phyloP scores from a whole-genome alignment of 2,113 vertebrate species.

The Etheostoma spectabile region DNA sequence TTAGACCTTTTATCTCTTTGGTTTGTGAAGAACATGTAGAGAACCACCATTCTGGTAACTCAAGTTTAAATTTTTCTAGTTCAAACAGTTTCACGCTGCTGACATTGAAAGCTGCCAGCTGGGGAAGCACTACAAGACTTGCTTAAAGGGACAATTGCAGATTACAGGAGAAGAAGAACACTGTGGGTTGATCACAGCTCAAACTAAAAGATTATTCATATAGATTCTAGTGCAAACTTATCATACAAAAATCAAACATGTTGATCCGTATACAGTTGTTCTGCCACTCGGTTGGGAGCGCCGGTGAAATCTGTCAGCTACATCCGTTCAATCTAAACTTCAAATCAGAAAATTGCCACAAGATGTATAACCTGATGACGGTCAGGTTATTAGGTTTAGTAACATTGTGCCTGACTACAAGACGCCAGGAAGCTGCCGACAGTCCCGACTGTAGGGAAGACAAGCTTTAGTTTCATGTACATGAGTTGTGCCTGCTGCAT shows the following conservation, averaged over 20 bases:
- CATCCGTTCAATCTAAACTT: too few relatives aligned
- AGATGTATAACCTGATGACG: too few relatives aligned
- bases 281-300: too few relatives aligned
- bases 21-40: not conserved
- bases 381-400: too few relatives aligned
- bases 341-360: not conserved
- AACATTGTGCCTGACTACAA: not conserved
- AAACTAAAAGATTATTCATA: too few relatives aligned
- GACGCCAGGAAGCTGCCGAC: not conserved
- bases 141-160: conserved; percentile 19
- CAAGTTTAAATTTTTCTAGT: not conserved
- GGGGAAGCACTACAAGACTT: not conserved
- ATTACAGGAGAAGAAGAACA: too few relatives aligned
- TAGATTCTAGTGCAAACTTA: too few relatives aligned
- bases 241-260: too few relatives aligned
- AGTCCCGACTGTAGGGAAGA: not conserved
- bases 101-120: conserved; percentile 22
- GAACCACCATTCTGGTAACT: not conserved
- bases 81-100: not conserved
- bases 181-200: too few relatives aligned
- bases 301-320: too few relatives aligned
- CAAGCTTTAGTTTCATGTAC: not conserved
- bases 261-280: too few relatives aligned
- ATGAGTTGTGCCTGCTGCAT: not conserved
- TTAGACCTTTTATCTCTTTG: not conserved